phyloP scores from a whole-genome alignment of 2,888 invertebrate genomes.

The Phalera bucephala region DNA sequence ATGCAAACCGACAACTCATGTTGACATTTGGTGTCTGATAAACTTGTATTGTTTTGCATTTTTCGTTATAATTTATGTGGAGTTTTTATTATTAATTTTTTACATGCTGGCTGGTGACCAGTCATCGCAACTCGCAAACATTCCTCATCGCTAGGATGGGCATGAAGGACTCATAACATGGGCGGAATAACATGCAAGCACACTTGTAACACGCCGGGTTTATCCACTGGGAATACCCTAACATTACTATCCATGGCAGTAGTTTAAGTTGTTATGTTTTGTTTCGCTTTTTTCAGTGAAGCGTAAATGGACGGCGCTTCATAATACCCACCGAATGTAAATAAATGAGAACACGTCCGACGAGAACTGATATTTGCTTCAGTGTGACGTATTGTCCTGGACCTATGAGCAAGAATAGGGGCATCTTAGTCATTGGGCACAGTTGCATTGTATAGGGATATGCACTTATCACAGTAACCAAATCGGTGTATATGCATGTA shows the following conservation, averaged over 20 bases:
- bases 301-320: constrained; percentile 71
- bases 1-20: constrained; percentile 57
- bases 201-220: constrained; percentile 42
- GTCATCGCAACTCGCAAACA: constrained; percentile 53
- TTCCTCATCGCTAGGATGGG: constrained; percentile 51
- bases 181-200: constrained; percentile 45
- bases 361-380: constrained; percentile 72
- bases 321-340: constrained; percentile 63
- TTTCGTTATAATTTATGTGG: constrained; percentile 65
- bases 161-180: constrained; percentile 50
- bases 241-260: constrained; percentile 48
- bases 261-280: constrained; percentile 49
- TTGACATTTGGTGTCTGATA: constrained; percentile 68
- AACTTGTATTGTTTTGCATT: constrained; percentile 71
- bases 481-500: constrained; percentile 53
- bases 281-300: constrained; percentile 68
- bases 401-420: constrained; percentile 57
- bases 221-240: constrained; percentile 29
- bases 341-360: constrained; percentile 57
- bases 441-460: constrained; percentile 80
- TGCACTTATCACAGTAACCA: constrained; percentile 65
- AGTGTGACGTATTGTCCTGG: constrained; percentile 79
- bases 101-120: constrained; percentile 43
- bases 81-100: constrained; percentile 43
- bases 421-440: constrained; percentile 76